Base-by-base conservation (phyloP, 2,888 invertebrate species). In the Gymnosoma rotundatum region DNA sequence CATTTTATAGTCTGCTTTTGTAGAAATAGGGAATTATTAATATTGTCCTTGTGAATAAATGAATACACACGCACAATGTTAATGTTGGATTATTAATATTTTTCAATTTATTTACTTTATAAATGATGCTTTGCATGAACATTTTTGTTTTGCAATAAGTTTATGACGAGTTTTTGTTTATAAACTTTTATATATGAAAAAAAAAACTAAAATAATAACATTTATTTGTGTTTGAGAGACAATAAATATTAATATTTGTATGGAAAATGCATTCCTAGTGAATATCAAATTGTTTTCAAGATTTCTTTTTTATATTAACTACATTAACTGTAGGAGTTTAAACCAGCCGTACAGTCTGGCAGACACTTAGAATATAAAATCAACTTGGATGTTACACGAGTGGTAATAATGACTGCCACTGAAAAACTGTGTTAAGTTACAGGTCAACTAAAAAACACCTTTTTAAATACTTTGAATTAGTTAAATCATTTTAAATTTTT, bases 131-230 rank as follows among this genome's bases (percentile, higher is more conserved):
- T 54, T 20, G 14, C 20, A 42, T 45, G 48, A 78, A 72, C 18
- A 38, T 78, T 52, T 70, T 63, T 54, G 0, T 70, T 63, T 54
- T 72, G 18, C 45, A 72, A 50, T 50, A 38, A 72, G 3, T 25
- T 38, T 10, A 69, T 10, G 21, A 14, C 36, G 18, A 18, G 50
- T 18, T 52, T 66, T 20, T 42, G 25, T 25, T 25, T 25, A 25
- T 25, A 25, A 25, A 25, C 1, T 25, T 1, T 25, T 25, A 2
- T 25, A 50, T 18, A 18, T 50, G 16, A 14, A 2, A 18, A 32
- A 1, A 4, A 32, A 54, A 21, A n/a, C n/a, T n/a, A n/a, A 3
- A 32, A 32, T 32, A 10, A n/a, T 10, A 56, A 69, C n/a, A 2
- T 21, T 56, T 45, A 16, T 38, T 54, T 10, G 38, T 54, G 14